Conservation (phyloP, 2,888 invertebrate species). For the Lepidonotus clava region DNA sequence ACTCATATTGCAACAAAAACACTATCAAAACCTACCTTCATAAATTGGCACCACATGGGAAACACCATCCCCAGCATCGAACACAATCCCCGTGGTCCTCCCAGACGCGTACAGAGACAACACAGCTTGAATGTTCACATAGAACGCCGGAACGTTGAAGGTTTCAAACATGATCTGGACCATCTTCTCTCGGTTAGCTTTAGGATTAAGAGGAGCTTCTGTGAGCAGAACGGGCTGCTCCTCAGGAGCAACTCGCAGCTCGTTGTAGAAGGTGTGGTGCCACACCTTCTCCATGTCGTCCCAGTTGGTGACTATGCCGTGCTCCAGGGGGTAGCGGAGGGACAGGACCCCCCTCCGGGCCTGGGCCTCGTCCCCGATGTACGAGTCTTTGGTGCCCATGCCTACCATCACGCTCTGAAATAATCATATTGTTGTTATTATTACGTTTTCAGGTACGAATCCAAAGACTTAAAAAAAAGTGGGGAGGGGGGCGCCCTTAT, state of each 20-base stretch:
- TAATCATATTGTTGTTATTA: too few relatives aligned
- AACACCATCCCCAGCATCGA: constrained; percentile 70
- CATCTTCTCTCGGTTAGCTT: constrained; percentile 55
- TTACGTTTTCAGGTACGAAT: too few relatives aligned
- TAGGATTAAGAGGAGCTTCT: constrained; percentile 52
- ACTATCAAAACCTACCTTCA: too few relatives aligned
- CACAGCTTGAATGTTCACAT: constrained; percentile 69
- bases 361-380: constrained; percentile 51
- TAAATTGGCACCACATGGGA: constrained; percentile 65
- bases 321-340: constrained; percentile 5
- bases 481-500: too few relatives aligned
- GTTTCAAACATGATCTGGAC: constrained; percentile 77
- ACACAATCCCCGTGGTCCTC: constrained; percentile 86
- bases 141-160: constrained; percentile 67
- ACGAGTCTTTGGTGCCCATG: constrained; percentile 20
- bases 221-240: constrained; percentile 51
- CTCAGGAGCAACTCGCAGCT: constrained; percentile 48
- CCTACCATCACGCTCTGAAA: constrained; percentile 18
- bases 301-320: constrained; percentile 53
- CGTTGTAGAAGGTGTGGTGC: constrained; percentile 54
- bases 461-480: too few relatives aligned
- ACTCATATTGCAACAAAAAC: too few relatives aligned
- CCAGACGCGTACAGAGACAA: constrained; percentile 71
- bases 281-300: constrained; percentile 53
- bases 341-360: neutral